Evolutionary conservation across 2,113 vertebrate species (phyloP), one percentile per base, ranked within the genome.

Genomic region (Otocyon megalotis): DNA sequence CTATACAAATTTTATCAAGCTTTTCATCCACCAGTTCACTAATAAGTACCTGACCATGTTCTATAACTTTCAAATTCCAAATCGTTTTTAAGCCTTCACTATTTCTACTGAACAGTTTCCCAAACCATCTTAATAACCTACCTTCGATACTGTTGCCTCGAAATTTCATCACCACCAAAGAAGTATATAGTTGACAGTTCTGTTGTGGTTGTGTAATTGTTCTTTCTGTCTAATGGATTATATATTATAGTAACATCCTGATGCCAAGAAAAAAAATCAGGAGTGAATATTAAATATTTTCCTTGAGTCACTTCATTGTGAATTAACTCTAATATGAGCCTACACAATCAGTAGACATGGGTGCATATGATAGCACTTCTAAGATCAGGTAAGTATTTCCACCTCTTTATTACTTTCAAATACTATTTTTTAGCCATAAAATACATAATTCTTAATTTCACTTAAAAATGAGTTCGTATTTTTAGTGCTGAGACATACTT

Each of bases 141-240:
- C 99, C 99, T 99, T 97, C 99, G 98, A 97, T 99, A 99, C 63
- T 99, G 99, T 92, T 99, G 99, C 95, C 99, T 99, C 92, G 98
- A 99, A 87, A 99, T 98, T 98, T 99, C 99, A 94, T 99, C 99
- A 93, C 99, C 99, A 98, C 99, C 99, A 94, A 99, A 99, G 86
- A 99, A 98, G 80, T 98, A 99, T 24, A 99, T 43, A 37, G 99
- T 99, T 19, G 99, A 98, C 6, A 99, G 96, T 10, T 99, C 92
- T 26, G 91, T 90, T 37, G 84, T 89, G 4, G 98, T 98, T 96
- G 98, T 98, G 85, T 98, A 97, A 28, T 48, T 90, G n/a, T 91
- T 98, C 94, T 98, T 97, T 98, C 99, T 97, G 98, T 98, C 74
- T 94, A 96, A 2, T 16, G 98, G 97, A 96, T 99, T 97, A 98